These are phyloP conservation scores for Macaria liturata DNA, from an alignment of 2,888 invertebrate genomes.

Conservation along the genomic window DNA sequence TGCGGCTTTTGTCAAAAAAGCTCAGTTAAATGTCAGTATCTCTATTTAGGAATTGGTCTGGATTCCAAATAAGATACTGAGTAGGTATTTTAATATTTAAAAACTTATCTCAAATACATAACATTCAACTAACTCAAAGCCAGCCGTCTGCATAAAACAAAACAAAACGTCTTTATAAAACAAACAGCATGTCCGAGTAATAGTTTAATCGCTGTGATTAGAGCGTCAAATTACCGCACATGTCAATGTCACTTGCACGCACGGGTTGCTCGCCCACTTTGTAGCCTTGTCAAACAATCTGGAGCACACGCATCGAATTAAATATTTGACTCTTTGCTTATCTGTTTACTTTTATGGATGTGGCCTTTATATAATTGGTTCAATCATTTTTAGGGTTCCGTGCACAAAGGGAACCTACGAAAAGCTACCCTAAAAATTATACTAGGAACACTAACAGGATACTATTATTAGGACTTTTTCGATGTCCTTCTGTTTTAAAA, in stretches of 20 bases:
- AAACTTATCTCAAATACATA: no score
- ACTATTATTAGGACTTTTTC: no score
- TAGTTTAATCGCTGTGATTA: conserved; percentile 46
- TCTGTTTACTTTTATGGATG: conserved; percentile 26
- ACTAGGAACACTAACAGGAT: no score
- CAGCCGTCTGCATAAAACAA: neutral
- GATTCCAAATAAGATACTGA: no score
- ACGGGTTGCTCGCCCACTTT: conserved; percentile 46
- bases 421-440: no score
- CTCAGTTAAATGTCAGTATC: no score
- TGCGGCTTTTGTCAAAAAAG: no score
- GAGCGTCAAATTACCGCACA: conserved; percentile 41
- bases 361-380: conserved; percentile 22
- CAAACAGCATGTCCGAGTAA: conserved; percentile 20
- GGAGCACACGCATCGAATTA: conserved; percentile 49
- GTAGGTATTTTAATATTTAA: no score
- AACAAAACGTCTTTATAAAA: conserved; percentile 14
- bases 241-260: conserved; percentile 51
- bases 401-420: no score
- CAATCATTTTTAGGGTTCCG: conserved; percentile 30
- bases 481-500: conserved; percentile 17
- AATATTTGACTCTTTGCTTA: conserved; percentile 33
- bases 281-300: conserved; percentile 54
- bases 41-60: no score
- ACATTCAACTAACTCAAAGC: no score